phyloP scores from a whole-genome alignment of 2,797 vertebrate genomes.

The Poecilia wingei region DNA sequence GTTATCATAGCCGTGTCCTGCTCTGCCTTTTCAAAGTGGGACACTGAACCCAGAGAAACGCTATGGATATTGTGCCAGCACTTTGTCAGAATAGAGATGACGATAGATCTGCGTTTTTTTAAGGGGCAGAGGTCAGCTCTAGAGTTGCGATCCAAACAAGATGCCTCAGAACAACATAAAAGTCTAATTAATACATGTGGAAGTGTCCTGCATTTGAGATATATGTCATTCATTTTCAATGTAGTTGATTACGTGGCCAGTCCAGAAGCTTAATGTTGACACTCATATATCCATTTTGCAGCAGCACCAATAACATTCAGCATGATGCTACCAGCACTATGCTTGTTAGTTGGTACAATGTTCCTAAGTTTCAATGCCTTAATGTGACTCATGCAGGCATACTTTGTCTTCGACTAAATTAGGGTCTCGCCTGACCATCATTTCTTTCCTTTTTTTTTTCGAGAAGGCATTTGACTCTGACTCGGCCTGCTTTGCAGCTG shows the following conservation, averaged over 20 bases:
- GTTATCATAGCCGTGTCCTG: neutral
- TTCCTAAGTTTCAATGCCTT: neutral
- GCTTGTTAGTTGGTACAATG: neutral
- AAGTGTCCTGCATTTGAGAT: neutral
- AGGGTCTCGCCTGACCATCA: neutral
- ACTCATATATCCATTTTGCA: neutral
- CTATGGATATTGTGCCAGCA: constrained; percentile 2
- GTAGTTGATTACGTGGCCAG: too few species aligned
- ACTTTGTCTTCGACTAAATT: neutral
- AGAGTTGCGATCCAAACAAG: neutral
- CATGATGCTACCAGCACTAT: neutral
- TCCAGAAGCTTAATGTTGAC: too few species aligned
- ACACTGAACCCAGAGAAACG: constrained; percentile 8
- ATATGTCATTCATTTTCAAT: neutral
- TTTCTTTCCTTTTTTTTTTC: neutral
- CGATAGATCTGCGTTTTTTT: neutral
- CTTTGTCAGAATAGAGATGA: neutral
- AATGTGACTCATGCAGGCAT: neutral
- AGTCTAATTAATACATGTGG: neutral
- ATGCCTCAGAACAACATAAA: neutral
- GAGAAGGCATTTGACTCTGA: neutral
- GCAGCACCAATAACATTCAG: neutral
- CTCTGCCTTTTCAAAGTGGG: constrained; percentile 16
- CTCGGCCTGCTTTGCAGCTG: neutral
- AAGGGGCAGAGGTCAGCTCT: neutral